phyloP scores from a whole-genome alignment of 2,888 invertebrate species.

The Diogma glabrata region DNA sequence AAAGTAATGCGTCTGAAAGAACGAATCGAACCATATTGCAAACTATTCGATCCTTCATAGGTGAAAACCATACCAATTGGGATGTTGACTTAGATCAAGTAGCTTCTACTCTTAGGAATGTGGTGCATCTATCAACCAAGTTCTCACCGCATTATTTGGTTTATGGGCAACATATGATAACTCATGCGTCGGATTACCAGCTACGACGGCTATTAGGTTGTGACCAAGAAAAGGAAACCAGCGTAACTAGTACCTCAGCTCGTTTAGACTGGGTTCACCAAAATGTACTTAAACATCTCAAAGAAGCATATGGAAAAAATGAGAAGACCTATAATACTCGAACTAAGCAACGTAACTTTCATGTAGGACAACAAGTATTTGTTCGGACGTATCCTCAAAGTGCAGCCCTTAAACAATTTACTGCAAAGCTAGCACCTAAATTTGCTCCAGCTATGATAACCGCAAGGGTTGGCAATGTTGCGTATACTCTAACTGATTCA shows the following conservation, averaged over 20 bases:
- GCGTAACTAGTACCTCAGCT: too few relatives aligned
- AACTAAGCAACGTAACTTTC: neutral
- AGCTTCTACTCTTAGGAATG: constrained; percentile 21
- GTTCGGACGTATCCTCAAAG: neutral
- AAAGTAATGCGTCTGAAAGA: constrained; percentile 24
- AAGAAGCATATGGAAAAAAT: neutral
- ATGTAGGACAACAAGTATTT: neutral
- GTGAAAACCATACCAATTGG: constrained; percentile 18
- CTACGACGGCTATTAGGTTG: too few relatives aligned
- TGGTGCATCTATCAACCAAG: constrained; percentile 21
- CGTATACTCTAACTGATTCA: neutral
- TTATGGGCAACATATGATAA: constrained; percentile 19
- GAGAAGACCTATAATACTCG: neutral
- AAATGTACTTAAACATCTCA: neutral
- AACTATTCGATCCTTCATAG: constrained; percentile 21
- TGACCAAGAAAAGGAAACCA: neutral
- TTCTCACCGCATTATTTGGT: constrained; percentile 20
- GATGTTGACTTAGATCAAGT: constrained; percentile 21
- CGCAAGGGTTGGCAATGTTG: neutral
- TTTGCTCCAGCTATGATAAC: neutral
- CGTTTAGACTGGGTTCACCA: too few relatives aligned
- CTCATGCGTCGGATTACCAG: constrained; percentile 1
- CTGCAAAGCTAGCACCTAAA: neutral
- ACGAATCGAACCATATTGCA: constrained; percentile 23
- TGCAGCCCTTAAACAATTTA: neutral